Evolutionary conservation across 2,888 invertebrate genomes (phyloP), one percentile per base, ranked within the genome.

Genomic region (Camptogramma bilineatum): DNA sequence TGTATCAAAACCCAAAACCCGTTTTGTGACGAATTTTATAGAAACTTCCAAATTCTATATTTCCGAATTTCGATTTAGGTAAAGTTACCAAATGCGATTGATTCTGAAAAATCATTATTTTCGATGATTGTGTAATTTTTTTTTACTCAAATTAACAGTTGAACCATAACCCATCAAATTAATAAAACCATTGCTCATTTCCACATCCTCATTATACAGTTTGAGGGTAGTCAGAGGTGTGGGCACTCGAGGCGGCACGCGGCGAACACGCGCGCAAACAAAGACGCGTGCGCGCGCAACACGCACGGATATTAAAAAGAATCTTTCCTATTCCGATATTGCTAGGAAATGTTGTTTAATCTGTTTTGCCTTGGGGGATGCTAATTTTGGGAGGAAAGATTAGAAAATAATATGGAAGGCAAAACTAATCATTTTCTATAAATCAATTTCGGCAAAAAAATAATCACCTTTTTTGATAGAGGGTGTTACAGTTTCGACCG

Each of bases 201-300:
- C 53, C 52, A 56, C 39, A 64, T 56, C 76, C 75, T 67, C 69
- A 69, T 78, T 78, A 78, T 31, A 31, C 42, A 50, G 62, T 48
- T 55, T 55, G 55, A 52, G 65, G 64, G 58, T 58, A 71, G 71
- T 68, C 69, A 64, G 73, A 67, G 72, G 72, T 69, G 71, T 72
- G 66, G 67, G 78, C 81, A 74, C 88, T 88, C 74, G 82, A 85
- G 77, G 65, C 72, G 78, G 42, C 88, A 76, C 88, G 77, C 85
- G 90, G 21, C 58, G 75, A 74, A 78, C 71, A 66, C 73, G 69
- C 65, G 73, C 52, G 70, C 80, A 84, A 87, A 85, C 86, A 86
- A 66, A 39, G 79, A 57, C 86, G 82, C 90, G 88, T 87, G 90
- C 79, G 81, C 74, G 72, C 73, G 87, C 90, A 89, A 83, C 80